Conservation (phyloP, 1,140 invertebrate species). For the Metaphire vulgaris region DNA sequence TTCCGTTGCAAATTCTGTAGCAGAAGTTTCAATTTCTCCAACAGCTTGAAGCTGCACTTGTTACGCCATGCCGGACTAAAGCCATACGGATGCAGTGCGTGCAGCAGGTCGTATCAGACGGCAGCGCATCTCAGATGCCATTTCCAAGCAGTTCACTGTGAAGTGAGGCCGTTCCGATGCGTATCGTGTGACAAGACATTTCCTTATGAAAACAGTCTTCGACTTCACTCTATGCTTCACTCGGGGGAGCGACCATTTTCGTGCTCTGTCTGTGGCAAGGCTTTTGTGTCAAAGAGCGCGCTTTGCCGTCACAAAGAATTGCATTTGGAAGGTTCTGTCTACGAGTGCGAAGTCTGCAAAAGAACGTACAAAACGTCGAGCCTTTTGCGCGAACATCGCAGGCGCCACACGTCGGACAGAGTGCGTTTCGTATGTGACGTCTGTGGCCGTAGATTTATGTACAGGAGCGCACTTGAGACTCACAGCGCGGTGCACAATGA, state of each 20-base stretch:
- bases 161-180: conserved; percentile 39
- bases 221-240: conserved; percentile 71
- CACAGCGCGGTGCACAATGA: conserved; percentile 39
- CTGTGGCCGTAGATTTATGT: conserved; percentile 46
- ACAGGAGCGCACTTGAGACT: conserved; percentile 40
- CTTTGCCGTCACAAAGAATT: conserved; percentile 61
- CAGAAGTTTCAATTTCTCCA: conserved; percentile 57
- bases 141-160: conserved; percentile 36
- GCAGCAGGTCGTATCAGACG: conserved; percentile 49
- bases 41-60: conserved; percentile 55
- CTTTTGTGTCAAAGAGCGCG: conserved; percentile 81
- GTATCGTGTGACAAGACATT: conserved; percentile 63
- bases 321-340: conserved; percentile 34
- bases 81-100: conserved; percentile 55
- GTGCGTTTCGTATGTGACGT: conserved; percentile 44
- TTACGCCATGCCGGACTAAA: conserved; percentile 54
- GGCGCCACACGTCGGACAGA: conserved; percentile 39
- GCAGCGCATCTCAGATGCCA: conserved; percentile 43
- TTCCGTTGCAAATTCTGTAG: conserved; percentile 58
- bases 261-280: conserved; percentile 67
- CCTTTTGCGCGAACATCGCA: conserved; percentile 37
- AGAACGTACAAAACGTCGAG: conserved; percentile 42
- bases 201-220: conserved; percentile 79
- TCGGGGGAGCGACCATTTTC: conserved; percentile 71
- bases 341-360: conserved; percentile 39